phyloP scores from a whole-genome alignment of 2,888 invertebrate genomes.

The Anagyrus pseudococci region DNA sequence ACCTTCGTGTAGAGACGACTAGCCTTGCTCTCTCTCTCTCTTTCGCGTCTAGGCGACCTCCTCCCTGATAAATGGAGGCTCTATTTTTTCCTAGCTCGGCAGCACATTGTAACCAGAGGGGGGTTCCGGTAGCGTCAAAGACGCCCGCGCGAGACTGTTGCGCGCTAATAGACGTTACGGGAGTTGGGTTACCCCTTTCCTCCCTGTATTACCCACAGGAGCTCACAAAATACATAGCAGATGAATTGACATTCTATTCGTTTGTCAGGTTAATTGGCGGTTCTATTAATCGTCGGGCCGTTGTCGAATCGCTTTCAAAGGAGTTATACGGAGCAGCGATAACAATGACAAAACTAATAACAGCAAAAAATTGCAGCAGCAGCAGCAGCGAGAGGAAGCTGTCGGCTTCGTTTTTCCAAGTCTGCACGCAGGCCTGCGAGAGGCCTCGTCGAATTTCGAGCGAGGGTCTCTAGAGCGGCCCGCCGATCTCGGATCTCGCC shows the following conservation, averaged over 20 bases:
- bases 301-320: no score
- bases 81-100: conserved; percentile 10
- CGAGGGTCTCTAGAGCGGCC: conserved; percentile 1
- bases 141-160: conserved; percentile 26
- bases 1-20: no score
- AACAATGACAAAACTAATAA: no score
- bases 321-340: no score
- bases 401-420: no score
- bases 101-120: no score
- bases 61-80: conserved; percentile 9
- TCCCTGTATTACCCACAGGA: no score
- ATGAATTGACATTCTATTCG: no score
- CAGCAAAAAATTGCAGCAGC: background rate
- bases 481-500: conserved; percentile 21
- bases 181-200: background rate
- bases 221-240: no score
- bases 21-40: background rate
- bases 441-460: conserved; percentile 19
- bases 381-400: background rate
- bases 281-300: no score
- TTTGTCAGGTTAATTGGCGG: no score
- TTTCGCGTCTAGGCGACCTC: background rate
- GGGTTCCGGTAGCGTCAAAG: no score
- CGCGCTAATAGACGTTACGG: background rate
- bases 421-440: background rate